Base-by-base conservation (phyloP, 2,888 invertebrate genomes). In the Drosophila putrida region DNA sequence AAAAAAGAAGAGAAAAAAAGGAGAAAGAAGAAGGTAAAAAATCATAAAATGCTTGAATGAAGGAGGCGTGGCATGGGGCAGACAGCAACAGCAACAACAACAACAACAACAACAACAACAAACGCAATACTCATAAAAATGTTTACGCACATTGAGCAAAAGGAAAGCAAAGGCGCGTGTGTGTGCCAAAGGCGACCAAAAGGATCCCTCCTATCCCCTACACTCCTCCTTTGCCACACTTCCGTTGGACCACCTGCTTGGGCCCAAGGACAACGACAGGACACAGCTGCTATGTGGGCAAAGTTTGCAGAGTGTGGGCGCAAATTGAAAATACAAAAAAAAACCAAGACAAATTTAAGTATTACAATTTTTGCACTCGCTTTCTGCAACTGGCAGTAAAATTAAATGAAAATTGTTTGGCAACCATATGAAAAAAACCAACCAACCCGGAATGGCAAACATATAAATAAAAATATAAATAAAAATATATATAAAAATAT, bases 41-140 rank as follows among this genome's bases (percentile, higher is more conserved):
- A 86, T 86, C 82, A 86, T 82, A 86, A 83, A 82, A 83, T 67
- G 55, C 67, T 59, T 54, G 63, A 64, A 61, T 64, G 41, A 38
- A 51, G 28, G 46, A 13, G 73, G 71, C 66, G 54, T 55, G 58
- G 46, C 50, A 53, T 27, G 10, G 35, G 13, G 39, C 60, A 55
- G 71, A 50, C 61, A 71, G 62, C 59, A 60, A 25, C 31, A 41
- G 20, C 38, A 38, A 43, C n/a, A n/a, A n/a, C 15, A 55, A 53
- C 6, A 47, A 72, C 33, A 43, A 50, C 61, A 71, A 59, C 59
- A 60, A 25, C 15, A 55, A 53, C 6, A 47, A 72, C 33, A 43
- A 65, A 64, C 58, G 78, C 82, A 85, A 89, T 88, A 74, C 80
- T 82, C 89, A 88, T 88, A 85, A 82, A 88, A 85, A 80, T 70